These are phyloP conservation scores for Varecia variegata DNA, from an alignment of 2,797 vertebrate species.

Conservation along the genomic window DNA sequence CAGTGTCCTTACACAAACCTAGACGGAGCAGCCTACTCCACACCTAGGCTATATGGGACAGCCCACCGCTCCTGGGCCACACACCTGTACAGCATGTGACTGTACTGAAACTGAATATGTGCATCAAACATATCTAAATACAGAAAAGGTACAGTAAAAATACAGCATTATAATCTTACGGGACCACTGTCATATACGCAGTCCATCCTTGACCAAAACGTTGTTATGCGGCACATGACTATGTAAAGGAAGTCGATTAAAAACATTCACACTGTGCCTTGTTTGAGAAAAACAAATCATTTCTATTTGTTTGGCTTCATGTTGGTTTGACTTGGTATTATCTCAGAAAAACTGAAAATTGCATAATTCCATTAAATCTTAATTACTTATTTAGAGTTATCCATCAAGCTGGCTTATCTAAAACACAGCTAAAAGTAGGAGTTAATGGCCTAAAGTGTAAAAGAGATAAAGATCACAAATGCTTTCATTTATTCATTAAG, in stretches of 20 bases:
- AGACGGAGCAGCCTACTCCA: background rate
- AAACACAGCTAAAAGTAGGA: background rate
- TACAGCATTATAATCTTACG: background rate
- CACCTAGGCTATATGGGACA: background rate
- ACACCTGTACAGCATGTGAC: background rate
- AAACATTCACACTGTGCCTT: background rate
- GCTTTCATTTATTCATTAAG: background rate
- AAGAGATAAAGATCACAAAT: background rate
- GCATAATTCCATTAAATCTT: background rate
- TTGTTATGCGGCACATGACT: fast-evolving
- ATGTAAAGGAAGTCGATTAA: background rate
- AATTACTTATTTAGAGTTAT: background rate
- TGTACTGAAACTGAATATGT: background rate
- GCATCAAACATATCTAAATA: background rate
- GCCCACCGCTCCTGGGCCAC: background rate
- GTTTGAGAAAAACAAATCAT: slow-evolving; percentile 18
- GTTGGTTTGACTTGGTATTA: background rate
- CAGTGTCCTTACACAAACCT: background rate
- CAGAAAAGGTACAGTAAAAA: background rate
- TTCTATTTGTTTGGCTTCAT: background rate
- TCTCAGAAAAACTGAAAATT: background rate
- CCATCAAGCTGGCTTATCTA: background rate
- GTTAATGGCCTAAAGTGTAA: background rate
- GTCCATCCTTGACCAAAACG: background rate
- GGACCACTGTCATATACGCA: background rate